Evolutionary conservation across 2,113 vertebrate genomes (phyloP).

Genomic region (Brevimyrus niger): DNA sequence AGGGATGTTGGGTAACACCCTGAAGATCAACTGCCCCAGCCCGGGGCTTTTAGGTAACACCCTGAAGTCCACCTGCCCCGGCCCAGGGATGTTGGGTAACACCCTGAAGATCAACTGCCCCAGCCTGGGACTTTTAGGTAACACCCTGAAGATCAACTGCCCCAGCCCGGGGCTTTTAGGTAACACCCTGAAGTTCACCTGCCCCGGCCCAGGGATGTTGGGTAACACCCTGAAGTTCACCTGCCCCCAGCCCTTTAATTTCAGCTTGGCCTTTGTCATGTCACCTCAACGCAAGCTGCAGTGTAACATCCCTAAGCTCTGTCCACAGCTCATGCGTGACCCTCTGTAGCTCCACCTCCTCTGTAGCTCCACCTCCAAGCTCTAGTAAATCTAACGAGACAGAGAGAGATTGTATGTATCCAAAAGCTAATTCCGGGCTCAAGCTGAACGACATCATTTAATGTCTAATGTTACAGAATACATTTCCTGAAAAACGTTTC

Average conservation of each 20-base stretch:
- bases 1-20: background rate
- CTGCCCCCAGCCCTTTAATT: conserved; percentile 19
- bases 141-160: background rate
- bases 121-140: background rate
- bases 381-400: background rate
- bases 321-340: background rate
- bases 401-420: background rate
- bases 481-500: background rate
- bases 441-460: background rate
- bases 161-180: conserved; percentile 11
- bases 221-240: background rate
- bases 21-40: background rate
- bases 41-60: background rate
- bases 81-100: background rate
- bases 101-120: background rate
- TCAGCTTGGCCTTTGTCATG: background rate
- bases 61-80: background rate
- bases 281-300: too few relatives aligned
- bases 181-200: background rate
- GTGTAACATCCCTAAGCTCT: background rate
- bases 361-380: background rate
- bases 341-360: background rate
- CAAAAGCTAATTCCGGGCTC: background rate
- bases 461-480: background rate
- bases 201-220: conserved; percentile 17